Conservation (phyloP, 2,113 vertebrate species). For the Saccopteryx bilineata region DNA sequence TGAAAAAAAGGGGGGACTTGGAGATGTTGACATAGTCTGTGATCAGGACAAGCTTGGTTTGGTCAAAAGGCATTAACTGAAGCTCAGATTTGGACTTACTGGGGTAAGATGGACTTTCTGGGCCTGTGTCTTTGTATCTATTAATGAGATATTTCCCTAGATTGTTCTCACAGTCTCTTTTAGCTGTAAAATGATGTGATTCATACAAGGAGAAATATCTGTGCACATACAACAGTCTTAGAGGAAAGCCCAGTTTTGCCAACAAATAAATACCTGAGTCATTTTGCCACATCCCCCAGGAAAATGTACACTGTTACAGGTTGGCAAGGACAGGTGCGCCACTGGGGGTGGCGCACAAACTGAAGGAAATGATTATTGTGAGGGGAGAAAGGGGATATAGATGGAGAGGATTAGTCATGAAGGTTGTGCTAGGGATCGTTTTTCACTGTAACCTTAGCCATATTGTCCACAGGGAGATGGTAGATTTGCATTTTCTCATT, state of each 20-base stretch:
- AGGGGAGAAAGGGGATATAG: background rate
- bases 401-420: slow-evolving; percentile 56
- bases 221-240: slow-evolving; percentile 17
- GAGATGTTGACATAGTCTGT: background rate
- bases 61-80: background rate
- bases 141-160: background rate
- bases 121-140: background rate
- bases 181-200: slow-evolving; percentile 52
- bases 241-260: slow-evolving; percentile 60
- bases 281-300: slow-evolving; percentile 38
- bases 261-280: slow-evolving; percentile 65
- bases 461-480: background rate
- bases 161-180: slow-evolving; percentile 42
- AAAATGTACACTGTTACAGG: slow-evolving; percentile 61
- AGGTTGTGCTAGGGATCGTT: slow-evolving; percentile 16
- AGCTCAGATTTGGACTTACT: background rate
- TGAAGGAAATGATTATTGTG: slow-evolving; percentile 54
- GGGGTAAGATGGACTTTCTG: background rate
- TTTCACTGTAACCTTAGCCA: slow-evolving; percentile 64
- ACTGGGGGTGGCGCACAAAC: background rate
- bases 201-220: slow-evolving; percentile 59
- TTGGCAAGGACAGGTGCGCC: slow-evolving; percentile 61
- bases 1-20: background rate
- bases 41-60: background rate
- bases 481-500: slow-evolving; percentile 55